A percentile compares a stretch with the other conserved stretches of the same genome.
phyloP scores from a whole-genome alignment of 2,888 invertebrate genomes.

The Morpho deidamia region DNA sequence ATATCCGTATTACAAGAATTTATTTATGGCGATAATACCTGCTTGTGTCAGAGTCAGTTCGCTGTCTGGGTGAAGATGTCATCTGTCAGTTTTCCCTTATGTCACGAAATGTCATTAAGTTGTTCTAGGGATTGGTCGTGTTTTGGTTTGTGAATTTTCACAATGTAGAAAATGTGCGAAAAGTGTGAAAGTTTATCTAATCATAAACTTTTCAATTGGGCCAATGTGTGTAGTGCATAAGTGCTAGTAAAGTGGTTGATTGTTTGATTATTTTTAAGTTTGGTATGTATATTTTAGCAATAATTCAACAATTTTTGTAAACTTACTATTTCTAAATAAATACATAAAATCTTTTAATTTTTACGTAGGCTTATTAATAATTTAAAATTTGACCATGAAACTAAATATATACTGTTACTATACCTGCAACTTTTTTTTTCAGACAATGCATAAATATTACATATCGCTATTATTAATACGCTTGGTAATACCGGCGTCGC shows the following conservation, averaged over 20 bases:
- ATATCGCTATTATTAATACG: constrained; percentile 50
- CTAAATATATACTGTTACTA: background rate
- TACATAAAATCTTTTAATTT: no score
- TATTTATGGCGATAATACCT: no score
- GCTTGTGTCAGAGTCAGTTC: no score
- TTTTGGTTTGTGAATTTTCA: constrained; percentile 44
- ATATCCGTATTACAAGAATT: no score
- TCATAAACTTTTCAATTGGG: constrained; percentile 33
- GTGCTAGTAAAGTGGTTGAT: constrained; percentile 14
- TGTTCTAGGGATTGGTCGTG: constrained; percentile 45
- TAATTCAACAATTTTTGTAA: no score
- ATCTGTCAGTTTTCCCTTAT: background rate
- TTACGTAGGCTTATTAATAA: no score
- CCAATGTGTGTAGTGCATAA: constrained; percentile 22
- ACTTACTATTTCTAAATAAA: no score
- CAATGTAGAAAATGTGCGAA: constrained; percentile 47
- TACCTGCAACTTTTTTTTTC: constrained; percentile 33
- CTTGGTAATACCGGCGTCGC: constrained; percentile 51
- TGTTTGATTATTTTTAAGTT: constrained; percentile 12
- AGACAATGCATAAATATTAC: constrained; percentile 52
- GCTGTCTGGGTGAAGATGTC: no score
- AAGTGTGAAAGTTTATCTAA: constrained; percentile 39
- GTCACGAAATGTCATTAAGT: constrained; percentile 37
- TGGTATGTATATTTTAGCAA: constrained; percentile 4
- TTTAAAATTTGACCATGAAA: background rate